Percentiles rank a stretch among this genome's conserved stretches.
These are phyloP conservation scores for Anisognathus igniventris DNA, from an alignment of 2,797 vertebrate genomes.

Conservation along the genomic window DNA sequence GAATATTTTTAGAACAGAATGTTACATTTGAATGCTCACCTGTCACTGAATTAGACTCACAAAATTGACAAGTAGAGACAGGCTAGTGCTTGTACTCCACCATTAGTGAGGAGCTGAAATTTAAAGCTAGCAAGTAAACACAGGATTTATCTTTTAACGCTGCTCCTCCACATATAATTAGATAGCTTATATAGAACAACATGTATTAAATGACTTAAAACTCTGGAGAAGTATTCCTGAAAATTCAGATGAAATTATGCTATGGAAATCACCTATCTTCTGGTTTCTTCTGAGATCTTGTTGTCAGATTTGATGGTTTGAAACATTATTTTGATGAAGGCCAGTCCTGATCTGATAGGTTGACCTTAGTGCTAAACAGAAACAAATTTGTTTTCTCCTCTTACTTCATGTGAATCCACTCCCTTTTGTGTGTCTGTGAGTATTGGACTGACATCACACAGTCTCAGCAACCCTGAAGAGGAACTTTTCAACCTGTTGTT, in stretches of 20 bases:
- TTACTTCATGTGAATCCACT: not conserved
- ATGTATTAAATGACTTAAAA: not conserved
- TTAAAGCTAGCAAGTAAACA: not conserved
- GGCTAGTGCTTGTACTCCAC: not conserved
- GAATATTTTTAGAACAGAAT: conserved; percentile 4
- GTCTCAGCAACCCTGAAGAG: not conserved
- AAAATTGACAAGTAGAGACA: conserved; percentile 4
- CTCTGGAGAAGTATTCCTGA: not conserved
- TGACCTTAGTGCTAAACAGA: not conserved
- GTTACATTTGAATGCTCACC: not conserved
- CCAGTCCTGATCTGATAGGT: not conserved
- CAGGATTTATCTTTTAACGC: not conserved
- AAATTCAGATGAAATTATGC: not conserved
- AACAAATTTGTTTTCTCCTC: not conserved
- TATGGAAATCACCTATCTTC: not conserved
- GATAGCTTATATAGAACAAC: not conserved
- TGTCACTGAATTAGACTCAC: not conserved
- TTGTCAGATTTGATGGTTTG: not conserved
- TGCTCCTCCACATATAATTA: not conserved
- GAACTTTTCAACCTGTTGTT: not conserved
- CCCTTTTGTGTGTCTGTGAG: not conserved
- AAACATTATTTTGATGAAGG: not conserved
- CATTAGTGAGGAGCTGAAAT: not conserved
- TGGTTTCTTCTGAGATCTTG: not conserved
- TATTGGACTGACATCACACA: not conserved